These are phyloP conservation scores for Scleropages formosus DNA, from an alignment of 2,797 vertebrate species.

Conservation along the genomic window DNA sequence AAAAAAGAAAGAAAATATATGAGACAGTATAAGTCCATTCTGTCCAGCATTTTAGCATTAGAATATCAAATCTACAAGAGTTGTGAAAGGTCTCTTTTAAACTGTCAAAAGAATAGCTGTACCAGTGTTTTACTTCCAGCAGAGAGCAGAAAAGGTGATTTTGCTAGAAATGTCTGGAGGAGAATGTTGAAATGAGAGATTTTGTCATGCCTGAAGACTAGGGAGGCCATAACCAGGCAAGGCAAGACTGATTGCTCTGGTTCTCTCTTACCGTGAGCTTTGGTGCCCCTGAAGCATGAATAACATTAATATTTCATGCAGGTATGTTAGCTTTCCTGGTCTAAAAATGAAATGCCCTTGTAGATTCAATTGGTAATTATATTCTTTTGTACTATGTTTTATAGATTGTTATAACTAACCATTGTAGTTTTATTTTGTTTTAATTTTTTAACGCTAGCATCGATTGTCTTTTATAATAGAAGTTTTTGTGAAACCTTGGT, in stretches of 20 bases:
- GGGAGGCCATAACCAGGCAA: not conserved
- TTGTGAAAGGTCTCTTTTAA: not conserved
- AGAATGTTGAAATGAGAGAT: not conserved
- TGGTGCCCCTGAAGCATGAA: conserved; percentile 2
- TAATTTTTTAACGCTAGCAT: conserved; percentile 14
- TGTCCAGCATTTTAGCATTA: not conserved
- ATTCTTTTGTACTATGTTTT: conserved; percentile 22
- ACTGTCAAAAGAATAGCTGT: not conserved
- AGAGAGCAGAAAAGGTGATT: no score
- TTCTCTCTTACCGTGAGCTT: not conserved
- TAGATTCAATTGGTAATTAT: conserved; percentile 24
- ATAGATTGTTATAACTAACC: conserved; percentile 5
- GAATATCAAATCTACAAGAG: not conserved
- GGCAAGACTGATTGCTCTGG: not conserved
- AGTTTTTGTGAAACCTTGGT: not conserved
- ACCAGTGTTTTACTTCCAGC: not conserved
- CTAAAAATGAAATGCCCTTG: conserved; percentile 9
- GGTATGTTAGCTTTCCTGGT: conserved; percentile 5
- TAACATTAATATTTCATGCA: conserved; percentile 18
- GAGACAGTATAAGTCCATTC: not conserved
- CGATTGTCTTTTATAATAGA: conserved; percentile 21
- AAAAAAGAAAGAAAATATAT: not conserved
- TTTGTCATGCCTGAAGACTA: not conserved
- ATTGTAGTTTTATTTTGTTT: conserved; percentile 17
- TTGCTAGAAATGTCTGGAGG: no score